Conservation (phyloP, 2,113 vertebrate species). For the Girardinichthys multiradiatus region DNA sequence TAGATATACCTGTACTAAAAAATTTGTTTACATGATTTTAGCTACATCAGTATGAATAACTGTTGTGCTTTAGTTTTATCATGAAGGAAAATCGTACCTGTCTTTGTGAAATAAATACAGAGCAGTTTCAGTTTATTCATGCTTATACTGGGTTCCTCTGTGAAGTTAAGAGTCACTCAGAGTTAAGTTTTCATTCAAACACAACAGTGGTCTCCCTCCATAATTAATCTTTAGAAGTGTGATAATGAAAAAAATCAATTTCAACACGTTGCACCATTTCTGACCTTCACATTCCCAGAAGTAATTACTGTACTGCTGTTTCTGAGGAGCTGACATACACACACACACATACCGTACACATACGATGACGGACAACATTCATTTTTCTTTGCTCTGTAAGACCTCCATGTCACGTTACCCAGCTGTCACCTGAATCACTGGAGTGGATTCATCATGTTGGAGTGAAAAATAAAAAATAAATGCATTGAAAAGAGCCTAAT, state of each 20-base stretch:
- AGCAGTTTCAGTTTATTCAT: background rate
- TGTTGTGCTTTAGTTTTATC: background rate
- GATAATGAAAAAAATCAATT: background rate
- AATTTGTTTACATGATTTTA: no score
- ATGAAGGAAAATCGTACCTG: background rate
- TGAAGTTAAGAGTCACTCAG: background rate
- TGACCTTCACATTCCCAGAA: constrained; percentile 5
- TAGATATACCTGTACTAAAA: no score
- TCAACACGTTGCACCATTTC: background rate
- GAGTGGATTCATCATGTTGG: background rate
- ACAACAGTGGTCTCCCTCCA: background rate
- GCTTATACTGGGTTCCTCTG: background rate
- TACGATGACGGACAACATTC: background rate
- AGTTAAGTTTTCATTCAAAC: background rate
- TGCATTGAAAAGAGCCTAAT: background rate
- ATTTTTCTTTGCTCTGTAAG: background rate
- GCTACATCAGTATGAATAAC: no score
- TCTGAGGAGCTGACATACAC: background rate
- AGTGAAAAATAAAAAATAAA: no score
- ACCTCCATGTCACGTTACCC: background rate
- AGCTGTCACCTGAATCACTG: background rate
- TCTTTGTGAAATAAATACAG: background rate
- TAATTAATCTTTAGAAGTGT: background rate
- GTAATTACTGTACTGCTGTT: background rate
- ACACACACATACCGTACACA: background rate